These are phyloP conservation scores for Nestor notabilis DNA, from an alignment of 2,113 vertebrate species.

Conservation along the genomic window DNA sequence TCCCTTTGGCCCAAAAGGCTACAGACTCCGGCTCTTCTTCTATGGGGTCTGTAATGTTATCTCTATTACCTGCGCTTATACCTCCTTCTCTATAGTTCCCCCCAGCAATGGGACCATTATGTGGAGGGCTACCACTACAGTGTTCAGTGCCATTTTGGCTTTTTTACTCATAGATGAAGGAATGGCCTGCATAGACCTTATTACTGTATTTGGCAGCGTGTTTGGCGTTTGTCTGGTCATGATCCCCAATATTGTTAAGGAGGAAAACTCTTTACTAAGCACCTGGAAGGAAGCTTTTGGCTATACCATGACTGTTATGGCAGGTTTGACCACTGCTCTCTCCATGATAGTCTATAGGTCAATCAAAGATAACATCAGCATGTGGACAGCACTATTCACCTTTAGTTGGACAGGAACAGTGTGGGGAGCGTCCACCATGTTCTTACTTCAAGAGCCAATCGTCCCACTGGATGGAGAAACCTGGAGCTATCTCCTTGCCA, in stretches of 20 bases:
- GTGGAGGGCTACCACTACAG: constrained; percentile 96
- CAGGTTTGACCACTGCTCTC: constrained; percentile 93
- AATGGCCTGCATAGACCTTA: constrained; percentile 86
- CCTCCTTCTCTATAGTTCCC: constrained; percentile 96
- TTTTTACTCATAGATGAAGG: constrained; percentile 94
- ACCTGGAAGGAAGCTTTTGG: constrained; percentile 98
- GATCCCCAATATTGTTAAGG: constrained; percentile 91
- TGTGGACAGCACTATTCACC: constrained; percentile 98
- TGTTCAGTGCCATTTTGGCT: constrained; percentile 93
- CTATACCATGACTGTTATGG: constrained; percentile 96
- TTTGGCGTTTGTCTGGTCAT: constrained; percentile 94
- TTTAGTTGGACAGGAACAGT: constrained; percentile 96
- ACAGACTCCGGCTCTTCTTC: constrained; percentile 91
- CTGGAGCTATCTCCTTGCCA: constrained; percentile 94
- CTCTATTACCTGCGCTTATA: constrained; percentile 98
- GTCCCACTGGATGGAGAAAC: constrained; percentile 94
- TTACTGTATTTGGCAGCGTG: constrained; percentile 89
- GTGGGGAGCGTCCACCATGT: constrained; percentile 98
- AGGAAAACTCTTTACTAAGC: constrained; percentile 87
- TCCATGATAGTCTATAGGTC: constrained; percentile 98
- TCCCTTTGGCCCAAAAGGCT: constrained; percentile 93
- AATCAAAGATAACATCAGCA: constrained; percentile 94
- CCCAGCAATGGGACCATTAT: constrained; percentile 97
- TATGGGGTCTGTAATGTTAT: constrained; percentile 96
- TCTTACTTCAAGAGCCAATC: constrained; percentile 96